Evolutionary conservation across 2,888 invertebrate species (phyloP), one percentile per base, ranked within the genome.

Genomic region (Xestia xanthographa): DNA sequence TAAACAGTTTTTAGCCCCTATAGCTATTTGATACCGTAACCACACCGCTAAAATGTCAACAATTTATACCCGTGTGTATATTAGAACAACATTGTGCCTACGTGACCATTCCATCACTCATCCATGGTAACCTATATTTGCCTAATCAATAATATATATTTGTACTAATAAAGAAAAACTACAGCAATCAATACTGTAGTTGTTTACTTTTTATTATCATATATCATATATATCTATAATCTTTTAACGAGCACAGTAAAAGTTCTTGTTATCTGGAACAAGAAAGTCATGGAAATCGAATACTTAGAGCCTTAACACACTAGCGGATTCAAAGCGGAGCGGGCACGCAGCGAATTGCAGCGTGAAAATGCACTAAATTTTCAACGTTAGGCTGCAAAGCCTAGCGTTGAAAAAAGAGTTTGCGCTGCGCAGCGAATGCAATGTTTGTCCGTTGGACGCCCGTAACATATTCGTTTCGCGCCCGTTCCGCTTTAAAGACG

Each of bases 131-230:
- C 62, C 50, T 38, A 53, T 22, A 26, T 43, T 43, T 5, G 17
- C 17, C 5, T 43, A 20, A 50, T 50, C 60, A 48, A 74, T 62
- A 50, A 26, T 20, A 50, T 60, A 9, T 17, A 26, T 72, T 58
- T 38, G 9, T 4, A 1, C 34, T 26, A 4, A 41, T 45, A 34
- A 34, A 60, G n/a, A 45, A 38, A 41, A 60, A 73, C 38, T 38
- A 45, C 11, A 45, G 26, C 73, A 58, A 73, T 48, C 58, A 38
- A 17, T 72, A 26, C 38, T 72, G 72, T 72, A 20, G 26, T 34
- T 71, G n/a, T 72, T 68, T 72, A 38, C 63, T 69, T 58, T 72
- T 26, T 11, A 72, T n/a, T n/a, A n/a, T n/a, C n/a, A n/a, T n/a
- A n/a, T n/a, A n/a, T n/a, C n/a, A n/a, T n/a, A n/a, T n/a, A n/a